A percentile compares a stretch with the other conserved stretches of the same genome.
Evolutionary conservation across 2,888 invertebrate species (phyloP).

Genomic region (Notodonta dromedarius): DNA sequence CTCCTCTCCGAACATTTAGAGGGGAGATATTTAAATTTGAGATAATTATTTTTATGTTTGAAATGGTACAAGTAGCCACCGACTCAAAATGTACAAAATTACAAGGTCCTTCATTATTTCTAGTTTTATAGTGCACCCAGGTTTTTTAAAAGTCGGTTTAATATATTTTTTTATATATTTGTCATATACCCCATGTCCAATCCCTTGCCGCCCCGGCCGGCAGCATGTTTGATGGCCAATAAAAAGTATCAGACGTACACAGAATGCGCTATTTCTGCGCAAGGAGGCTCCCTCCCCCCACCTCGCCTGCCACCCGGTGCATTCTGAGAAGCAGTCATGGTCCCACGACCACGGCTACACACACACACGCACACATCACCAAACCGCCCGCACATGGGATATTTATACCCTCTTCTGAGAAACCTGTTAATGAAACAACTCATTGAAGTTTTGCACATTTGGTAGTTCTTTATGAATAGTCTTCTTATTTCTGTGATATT

Average conservation of each 20-base stretch:
- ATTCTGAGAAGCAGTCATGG: not conserved
- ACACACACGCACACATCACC: too few species aligned
- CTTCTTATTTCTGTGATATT: not conserved
- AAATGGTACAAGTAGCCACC: too few species aligned
- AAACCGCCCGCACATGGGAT: not conserved
- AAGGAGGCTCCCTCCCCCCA: not conserved
- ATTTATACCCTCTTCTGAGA: slow-evolving; percentile 1
- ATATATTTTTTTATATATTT: too few species aligned
- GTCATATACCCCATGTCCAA: too few species aligned
- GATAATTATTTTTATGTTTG: too few species aligned
- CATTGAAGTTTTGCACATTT: not conserved
- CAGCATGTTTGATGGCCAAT: slow-evolving; percentile 1
- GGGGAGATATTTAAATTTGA: too few species aligned
- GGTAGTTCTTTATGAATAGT: not conserved
- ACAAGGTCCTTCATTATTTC: too few species aligned
- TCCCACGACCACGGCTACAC: not conserved
- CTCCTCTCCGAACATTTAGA: too few species aligned
- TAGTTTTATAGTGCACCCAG: too few species aligned
- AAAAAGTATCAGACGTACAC: not conserved
- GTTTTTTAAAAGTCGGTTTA: too few species aligned
- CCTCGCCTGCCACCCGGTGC: not conserved
- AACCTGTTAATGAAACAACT: not conserved
- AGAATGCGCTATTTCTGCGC: slow-evolving; percentile 3
- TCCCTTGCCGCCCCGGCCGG: not conserved
- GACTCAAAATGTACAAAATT: too few species aligned